A percentile compares a stretch with the other conserved stretches of the same genome.
Evolutionary conservation across 2,113 vertebrate species (phyloP).

Genomic region (Ranitomeya imitator): DNA sequence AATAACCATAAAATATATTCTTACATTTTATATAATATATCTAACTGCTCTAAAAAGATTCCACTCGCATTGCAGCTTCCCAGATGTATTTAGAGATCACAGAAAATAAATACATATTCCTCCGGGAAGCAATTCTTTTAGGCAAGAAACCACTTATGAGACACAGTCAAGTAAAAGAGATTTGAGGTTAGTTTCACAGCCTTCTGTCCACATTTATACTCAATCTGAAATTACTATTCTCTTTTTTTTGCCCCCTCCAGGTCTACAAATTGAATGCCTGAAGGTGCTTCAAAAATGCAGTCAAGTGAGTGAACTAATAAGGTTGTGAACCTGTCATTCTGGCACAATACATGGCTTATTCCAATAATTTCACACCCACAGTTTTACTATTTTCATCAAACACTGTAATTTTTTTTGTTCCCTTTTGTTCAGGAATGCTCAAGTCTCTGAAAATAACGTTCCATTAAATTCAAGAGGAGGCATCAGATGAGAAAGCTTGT

Average conservation of each 20-base stretch:
- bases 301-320: slow-evolving; percentile 44
- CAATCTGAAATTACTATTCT: slow-evolving; percentile 21
- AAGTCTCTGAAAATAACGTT: not conserved
- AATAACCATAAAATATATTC: not conserved
- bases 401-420: slow-evolving; percentile 15
- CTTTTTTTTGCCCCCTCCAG: slow-evolving; percentile 28
- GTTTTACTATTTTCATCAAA: slow-evolving; percentile 30
- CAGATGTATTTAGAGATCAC: slow-evolving; percentile 1
- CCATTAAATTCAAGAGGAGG: slow-evolving; percentile 8
- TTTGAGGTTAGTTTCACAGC: slow-evolving; percentile 25
- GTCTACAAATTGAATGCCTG: slow-evolving; percentile 32
- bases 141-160: slow-evolving; percentile 33
- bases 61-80: not conserved
- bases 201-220: slow-evolving; percentile 40
- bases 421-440: not conserved
- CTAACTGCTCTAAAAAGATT: slow-evolving; percentile 4
- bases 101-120: slow-evolving; percentile 19
- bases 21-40: not conserved
- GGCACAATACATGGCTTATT: slow-evolving; percentile 32
- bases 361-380: not conserved
- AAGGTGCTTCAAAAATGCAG: slow-evolving; percentile 45
- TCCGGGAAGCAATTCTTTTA: slow-evolving; percentile 21
- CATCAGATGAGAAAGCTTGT: not conserved
- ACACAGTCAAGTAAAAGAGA: slow-evolving; percentile 38
- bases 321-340: slow-evolving; percentile 44